phyloP scores from a whole-genome alignment of 2,113 vertebrate genomes.

The Chaenocephalus aceratus region DNA sequence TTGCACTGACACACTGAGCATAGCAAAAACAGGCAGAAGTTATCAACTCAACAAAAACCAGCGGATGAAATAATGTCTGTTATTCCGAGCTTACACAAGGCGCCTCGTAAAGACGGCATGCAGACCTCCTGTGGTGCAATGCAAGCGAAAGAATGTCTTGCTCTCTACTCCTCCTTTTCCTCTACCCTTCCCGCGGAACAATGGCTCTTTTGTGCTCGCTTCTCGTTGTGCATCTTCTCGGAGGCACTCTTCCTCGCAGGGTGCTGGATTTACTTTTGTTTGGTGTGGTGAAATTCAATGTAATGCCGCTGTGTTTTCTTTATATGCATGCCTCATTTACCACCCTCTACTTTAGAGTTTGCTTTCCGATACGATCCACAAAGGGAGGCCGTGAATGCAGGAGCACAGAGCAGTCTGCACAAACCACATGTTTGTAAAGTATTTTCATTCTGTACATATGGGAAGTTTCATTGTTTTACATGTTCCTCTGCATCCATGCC shows the following conservation, averaged over 20 bases:
- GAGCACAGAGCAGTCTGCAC: background rate
- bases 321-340: slow-evolving; percentile 20
- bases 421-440: slow-evolving; percentile 30
- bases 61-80: slow-evolving; percentile 58
- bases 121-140: slow-evolving; percentile 57
- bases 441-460: slow-evolving; percentile 20
- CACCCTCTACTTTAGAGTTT: slow-evolving; percentile 10
- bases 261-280: slow-evolving; percentile 61
- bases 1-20: slow-evolving; percentile 42
- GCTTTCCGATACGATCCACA: slow-evolving; percentile 28
- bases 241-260: slow-evolving; percentile 22
- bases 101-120: slow-evolving; percentile 62
- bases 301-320: slow-evolving; percentile 34
- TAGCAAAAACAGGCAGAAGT: slow-evolving; percentile 70
- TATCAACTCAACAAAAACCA: slow-evolving; percentile 59
- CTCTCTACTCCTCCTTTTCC: slow-evolving; percentile 28
- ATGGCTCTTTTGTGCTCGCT: slow-evolving; percentile 68
- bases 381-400: background rate
- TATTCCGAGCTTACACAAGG: slow-evolving; percentile 70
- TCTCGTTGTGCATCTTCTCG: slow-evolving; percentile 46
- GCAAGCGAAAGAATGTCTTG: slow-evolving; percentile 61
- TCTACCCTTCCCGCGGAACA: slow-evolving; percentile 62
- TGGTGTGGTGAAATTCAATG: slow-evolving; percentile 39
- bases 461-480: slow-evolving; percentile 12
- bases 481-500: background rate